Evolutionary conservation across 2,797 vertebrate species (phyloP).

Genomic region (Centroberyx gerrardi): DNA sequence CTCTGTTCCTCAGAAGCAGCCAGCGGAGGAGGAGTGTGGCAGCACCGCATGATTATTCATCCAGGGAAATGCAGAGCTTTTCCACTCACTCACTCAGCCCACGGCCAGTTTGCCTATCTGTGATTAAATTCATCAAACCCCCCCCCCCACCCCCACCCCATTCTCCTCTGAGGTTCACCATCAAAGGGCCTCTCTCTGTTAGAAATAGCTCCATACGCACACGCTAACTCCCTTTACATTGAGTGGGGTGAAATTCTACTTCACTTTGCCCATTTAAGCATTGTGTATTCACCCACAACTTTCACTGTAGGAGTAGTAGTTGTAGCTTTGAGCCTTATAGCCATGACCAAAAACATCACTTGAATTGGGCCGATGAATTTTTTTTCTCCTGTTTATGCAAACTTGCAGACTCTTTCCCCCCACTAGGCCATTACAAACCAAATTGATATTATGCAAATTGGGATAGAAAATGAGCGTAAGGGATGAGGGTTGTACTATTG

Average conservation of each 20-base stretch:
- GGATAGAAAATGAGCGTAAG: slow-evolving; percentile 59
- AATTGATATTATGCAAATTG: slow-evolving; percentile 82
- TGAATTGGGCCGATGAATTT: slow-evolving; percentile 20
- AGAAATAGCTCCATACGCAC: slow-evolving; percentile 37
- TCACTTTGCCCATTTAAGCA: slow-evolving; percentile 14
- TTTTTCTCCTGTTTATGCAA: slow-evolving; percentile 63
- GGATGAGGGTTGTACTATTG: slow-evolving; percentile 61
- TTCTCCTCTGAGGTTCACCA: slow-evolving; percentile 41
- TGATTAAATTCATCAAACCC: slow-evolving; percentile 75
- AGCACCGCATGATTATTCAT: slow-evolving; percentile 72
- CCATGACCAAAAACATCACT: slow-evolving; percentile 40
- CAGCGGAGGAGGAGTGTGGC: slow-evolving; percentile 52
- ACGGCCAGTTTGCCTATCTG: slow-evolving; percentile 64
- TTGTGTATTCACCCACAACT: neutral
- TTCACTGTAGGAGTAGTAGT: slow-evolving; percentile 22
- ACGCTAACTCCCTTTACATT: slow-evolving; percentile 29
- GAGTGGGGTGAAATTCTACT: neutral
- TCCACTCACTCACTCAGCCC: slow-evolving; percentile 60
- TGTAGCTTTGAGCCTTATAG: slow-evolving; percentile 15
- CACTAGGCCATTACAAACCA: slow-evolving; percentile 67
- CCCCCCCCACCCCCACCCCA: slow-evolving; percentile 3
- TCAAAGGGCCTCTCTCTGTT: slow-evolving; percentile 33
- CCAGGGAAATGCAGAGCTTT: slow-evolving; percentile 45
- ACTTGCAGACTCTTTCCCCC: slow-evolving; percentile 49
- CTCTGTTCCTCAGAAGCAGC: slow-evolving; percentile 48